Evolutionary conservation across 2,113 vertebrate genomes (phyloP), one percentile per base, ranked within the genome.

Genomic region (Camelus bactrianus): DNA sequence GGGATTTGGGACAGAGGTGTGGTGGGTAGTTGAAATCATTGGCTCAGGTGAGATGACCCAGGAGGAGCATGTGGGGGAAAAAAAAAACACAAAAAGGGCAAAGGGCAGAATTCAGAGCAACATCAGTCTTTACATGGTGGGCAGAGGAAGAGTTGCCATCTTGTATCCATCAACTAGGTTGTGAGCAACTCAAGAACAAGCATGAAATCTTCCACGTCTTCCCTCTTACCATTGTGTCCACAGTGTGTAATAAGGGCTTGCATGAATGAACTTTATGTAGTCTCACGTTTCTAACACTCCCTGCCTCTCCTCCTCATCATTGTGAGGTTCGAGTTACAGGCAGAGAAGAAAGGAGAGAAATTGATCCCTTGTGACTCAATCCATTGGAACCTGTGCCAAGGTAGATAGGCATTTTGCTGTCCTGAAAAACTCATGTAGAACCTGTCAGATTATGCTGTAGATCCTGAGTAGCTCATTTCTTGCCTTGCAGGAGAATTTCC

Each of bases 311-410:
- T 82, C 32, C 30, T 54, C 54, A 50, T 48, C 82, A 52, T 42
- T 14, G 22, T 76, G 76, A 93, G 91, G 76, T 80, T 93, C 83
- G 54, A 73, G 81, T 97, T 97, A 82, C 81, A 94, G 92, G 82
- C 79, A 15, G 52, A 90, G 79, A 70, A 87, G 72, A 54, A 77
- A 20, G 67, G 26, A 65, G 19, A 32, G 91, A 97, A 97, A 94
- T 8, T 0, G 87, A 95, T 81, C 88, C 42, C 35, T 30, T 3
- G 42, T 38, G 94, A 84, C 87, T 95, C 26, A 16, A 35, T 67
- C 88, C 75, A 8, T 3, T 94, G 92, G 91, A 93, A 95, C 93
- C 67, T 3, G n/a, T 48, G 80, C 75, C 70, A 67, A 93, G 65
- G 6, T 6, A 72, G 95, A 92, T 95, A 97, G 94, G 76, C 24